Evolutionary conservation across 2,113 vertebrate species (phyloP).

Genomic region (Apistogramma diplotaenia): DNA sequence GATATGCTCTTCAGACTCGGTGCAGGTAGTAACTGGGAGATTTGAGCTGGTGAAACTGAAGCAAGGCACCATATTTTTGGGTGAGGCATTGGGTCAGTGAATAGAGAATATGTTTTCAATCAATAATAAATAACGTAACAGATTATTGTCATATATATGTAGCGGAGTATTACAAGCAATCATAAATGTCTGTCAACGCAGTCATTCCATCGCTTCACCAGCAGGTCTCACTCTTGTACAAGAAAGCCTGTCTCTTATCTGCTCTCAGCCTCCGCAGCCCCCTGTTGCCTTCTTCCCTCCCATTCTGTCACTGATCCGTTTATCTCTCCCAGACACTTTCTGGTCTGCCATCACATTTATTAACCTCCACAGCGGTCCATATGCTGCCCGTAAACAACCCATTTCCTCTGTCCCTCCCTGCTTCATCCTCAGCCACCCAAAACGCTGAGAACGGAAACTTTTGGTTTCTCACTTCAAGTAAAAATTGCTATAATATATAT

Average conservation of each 20-base stretch:
- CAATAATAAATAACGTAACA: background rate
- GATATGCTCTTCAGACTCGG: background rate
- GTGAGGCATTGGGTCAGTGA: too few relatives aligned
- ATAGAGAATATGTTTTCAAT: background rate
- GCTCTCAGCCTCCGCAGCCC: background rate
- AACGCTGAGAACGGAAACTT: background rate
- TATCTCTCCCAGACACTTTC: conserved; percentile 54
- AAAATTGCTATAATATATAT: background rate
- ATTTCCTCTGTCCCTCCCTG: background rate
- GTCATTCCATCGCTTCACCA: conserved; percentile 33
- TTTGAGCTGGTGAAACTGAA: too few relatives aligned
- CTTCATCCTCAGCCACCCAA: background rate
- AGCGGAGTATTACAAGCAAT: background rate
- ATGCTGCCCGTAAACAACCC: background rate
- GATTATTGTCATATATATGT: background rate
- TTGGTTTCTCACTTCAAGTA: background rate
- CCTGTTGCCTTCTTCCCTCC: background rate
- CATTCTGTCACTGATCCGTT: conserved; percentile 32
- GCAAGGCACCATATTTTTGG: too few relatives aligned
- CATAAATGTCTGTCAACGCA: background rate
- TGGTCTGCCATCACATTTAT: conserved; percentile 42
- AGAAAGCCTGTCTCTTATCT: background rate
- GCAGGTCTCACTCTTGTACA: conserved; percentile 55
- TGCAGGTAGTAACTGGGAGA: background rate
- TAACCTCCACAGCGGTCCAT: conserved; percentile 43